A percentile compares a stretch with the other conserved stretches of the same genome.
These are phyloP conservation scores for Cephalopachus bancanus DNA, from an alignment of 2,797 vertebrate genomes.

Conservation along the genomic window DNA sequence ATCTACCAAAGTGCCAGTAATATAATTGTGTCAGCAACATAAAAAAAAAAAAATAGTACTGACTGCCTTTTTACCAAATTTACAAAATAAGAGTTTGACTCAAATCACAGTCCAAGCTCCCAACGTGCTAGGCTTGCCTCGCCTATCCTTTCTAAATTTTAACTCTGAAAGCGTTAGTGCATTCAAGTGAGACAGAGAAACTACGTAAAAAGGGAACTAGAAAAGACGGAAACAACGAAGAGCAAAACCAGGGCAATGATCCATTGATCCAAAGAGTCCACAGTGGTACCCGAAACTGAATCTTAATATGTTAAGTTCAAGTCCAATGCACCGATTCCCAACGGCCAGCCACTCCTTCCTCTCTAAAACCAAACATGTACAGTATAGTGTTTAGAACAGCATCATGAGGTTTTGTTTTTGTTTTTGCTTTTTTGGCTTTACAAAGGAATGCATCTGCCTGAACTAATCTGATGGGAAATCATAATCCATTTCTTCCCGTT, in stretches of 20 bases:
- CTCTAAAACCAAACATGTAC: background rate
- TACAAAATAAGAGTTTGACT: constrained; percentile 44
- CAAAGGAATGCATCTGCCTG: constrained; percentile 36
- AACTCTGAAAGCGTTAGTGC: constrained; percentile 3
- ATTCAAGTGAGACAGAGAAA: background rate
- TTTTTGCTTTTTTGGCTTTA: background rate
- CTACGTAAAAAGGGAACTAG: constrained; percentile 5
- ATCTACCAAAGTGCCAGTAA: constrained; percentile 39
- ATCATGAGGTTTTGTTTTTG: background rate
- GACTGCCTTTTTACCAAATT: constrained; percentile 52
- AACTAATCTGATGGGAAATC: constrained; percentile 61
- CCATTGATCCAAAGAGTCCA: background rate
- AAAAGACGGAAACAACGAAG: background rate
- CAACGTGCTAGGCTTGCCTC: background rate
- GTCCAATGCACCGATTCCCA: background rate
- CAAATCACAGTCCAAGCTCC: background rate
- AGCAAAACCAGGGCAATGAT: constrained; percentile 27
- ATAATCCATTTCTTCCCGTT: constrained; percentile 56
- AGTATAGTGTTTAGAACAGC: background rate
- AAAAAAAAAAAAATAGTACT: constrained; percentile 49
- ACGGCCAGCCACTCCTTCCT: background rate
- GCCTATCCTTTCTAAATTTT: constrained; percentile 21
- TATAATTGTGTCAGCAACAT: background rate
- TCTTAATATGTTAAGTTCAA: background rate
- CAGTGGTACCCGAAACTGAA: background rate